phyloP scores from a whole-genome alignment of 2,888 invertebrate species.

The Amphimallon solstitiale region DNA sequence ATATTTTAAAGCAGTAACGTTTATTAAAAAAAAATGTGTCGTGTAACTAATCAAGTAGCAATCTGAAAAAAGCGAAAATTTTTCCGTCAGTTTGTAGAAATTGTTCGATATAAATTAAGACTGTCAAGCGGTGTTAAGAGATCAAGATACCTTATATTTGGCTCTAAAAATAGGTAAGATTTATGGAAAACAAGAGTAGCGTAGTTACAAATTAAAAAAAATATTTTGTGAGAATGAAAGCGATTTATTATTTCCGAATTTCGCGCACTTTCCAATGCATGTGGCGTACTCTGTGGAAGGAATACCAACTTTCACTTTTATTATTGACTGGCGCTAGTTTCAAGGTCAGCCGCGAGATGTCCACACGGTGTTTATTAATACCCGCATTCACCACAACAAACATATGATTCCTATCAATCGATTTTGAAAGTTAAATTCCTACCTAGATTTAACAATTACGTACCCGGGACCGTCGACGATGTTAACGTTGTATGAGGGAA shows the following conservation, averaged over 20 bases:
- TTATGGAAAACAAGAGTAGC: neutral
- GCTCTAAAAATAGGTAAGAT: too few relatives aligned
- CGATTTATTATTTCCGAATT: slow-evolving; percentile 19
- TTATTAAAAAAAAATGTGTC: too few relatives aligned
- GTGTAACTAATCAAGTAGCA: too few relatives aligned
- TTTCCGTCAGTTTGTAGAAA: too few relatives aligned
- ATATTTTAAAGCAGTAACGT: too few relatives aligned
- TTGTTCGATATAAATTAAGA: too few relatives aligned
- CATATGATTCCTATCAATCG: slow-evolving; percentile 24
- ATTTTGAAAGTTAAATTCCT: neutral
- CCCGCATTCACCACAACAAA: slow-evolving; percentile 19
- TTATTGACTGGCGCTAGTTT: slow-evolving; percentile 39
- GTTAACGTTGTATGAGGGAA: too few relatives aligned
- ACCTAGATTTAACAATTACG: neutral
- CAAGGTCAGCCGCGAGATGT: slow-evolving; percentile 43
- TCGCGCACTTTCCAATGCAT: slow-evolving; percentile 35
- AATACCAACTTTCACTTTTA: slow-evolving; percentile 47
- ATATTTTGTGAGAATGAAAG: neutral
- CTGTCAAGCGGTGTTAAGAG: too few relatives aligned
- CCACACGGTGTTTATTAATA: slow-evolving; percentile 15
- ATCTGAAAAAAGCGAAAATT: too few relatives aligned
- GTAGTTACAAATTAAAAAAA: slow-evolving; percentile 4
- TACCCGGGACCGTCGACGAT: neutral
- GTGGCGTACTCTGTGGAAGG: slow-evolving; percentile 43
- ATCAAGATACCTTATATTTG: too few relatives aligned